Base-by-base conservation (phyloP, 2,888 invertebrate species). In the Meliscaeva auricollis region DNA sequence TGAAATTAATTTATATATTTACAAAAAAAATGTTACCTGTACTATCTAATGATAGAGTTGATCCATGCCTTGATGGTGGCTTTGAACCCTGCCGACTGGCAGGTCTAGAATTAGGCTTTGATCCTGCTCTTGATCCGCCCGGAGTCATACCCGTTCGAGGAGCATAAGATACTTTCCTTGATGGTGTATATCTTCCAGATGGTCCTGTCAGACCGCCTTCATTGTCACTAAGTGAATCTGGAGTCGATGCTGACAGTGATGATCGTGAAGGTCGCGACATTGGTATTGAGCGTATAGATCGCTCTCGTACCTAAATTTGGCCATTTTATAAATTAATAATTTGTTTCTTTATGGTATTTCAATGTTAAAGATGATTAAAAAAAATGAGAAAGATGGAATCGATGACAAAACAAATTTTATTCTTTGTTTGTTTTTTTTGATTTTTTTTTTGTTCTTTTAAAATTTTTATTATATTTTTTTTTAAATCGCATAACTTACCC, bases 61-160 rank as follows among this genome's bases (percentile, higher is more conserved):
- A 98, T 88, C 98, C 98, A 90, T 98, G 97, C 89, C 98, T 95
- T 88, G 98, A 98, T 22, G 98, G 97, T 87, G 98, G 98, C 92
- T 98, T 97, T 87, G 97, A 97, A 83, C 97, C 97, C 82, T 96
- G 94, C 88, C 98, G 94, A 88, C 97, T 97, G 38, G 96, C 96
- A 54, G 97, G 96, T 89, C 97, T 94, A 79, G 97, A 97, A 80
- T 96, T 95, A 52, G 98, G 97, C 90, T 98, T 94, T 85, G 95
- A 95, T 87, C 95, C 95, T 46, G 94, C 94, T 87, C 93, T 92
- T 69, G 96, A 96, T 68, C 96, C 96, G 89, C 96, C 96, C 81
- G 96, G 96, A 58, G 96, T 96, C 87, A 96, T 91, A 32, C 95
- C 95, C 26, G 91, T 91, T 90, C 96, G 94, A 44, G 66, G 66